Conservation (phyloP, 2,113 vertebrate species). For the Heterotis niloticus region DNA sequence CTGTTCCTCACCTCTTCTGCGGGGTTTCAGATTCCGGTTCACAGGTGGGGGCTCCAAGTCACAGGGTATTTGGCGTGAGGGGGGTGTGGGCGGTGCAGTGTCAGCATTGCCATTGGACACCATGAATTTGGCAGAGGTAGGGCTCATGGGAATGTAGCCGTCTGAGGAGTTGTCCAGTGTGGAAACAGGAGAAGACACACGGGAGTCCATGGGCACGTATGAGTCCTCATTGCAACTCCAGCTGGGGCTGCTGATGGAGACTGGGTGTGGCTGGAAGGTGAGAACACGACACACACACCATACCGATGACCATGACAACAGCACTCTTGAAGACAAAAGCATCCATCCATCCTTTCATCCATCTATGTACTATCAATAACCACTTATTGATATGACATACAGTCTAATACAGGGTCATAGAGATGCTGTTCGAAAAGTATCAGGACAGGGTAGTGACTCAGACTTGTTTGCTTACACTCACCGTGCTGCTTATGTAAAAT, state of each 20-base stretch:
- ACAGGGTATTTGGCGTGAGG: constrained; percentile 55
- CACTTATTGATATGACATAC: no score
- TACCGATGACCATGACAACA: neutral
- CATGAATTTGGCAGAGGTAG: constrained; percentile 53
- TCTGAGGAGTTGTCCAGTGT: constrained; percentile 58
- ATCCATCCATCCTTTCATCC: no score
- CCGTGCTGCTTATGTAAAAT: no score
- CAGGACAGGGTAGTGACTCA: no score
- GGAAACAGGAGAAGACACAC: constrained; percentile 53
- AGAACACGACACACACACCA: neutral
- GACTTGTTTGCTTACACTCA: no score
- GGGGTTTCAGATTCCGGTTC: constrained; percentile 90
- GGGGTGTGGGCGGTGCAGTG: constrained; percentile 56
- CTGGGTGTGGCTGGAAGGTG: constrained; percentile 59
- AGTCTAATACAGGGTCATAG: no score
- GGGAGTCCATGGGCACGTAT: constrained; percentile 83
- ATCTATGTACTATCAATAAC: no score
- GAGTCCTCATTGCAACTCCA: constrained; percentile 63
- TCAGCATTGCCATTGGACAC: constrained; percentile 54
- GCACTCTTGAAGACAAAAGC: neutral
- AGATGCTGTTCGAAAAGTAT: no score
- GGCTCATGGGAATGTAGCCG: constrained; percentile 91
- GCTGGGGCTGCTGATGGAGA: constrained; percentile 51
- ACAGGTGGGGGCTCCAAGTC: constrained; percentile 84
- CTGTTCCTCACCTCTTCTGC: constrained; percentile 75